phyloP scores from a whole-genome alignment of 2,888 invertebrate species.

The Ichneumoninae sp. region DNA sequence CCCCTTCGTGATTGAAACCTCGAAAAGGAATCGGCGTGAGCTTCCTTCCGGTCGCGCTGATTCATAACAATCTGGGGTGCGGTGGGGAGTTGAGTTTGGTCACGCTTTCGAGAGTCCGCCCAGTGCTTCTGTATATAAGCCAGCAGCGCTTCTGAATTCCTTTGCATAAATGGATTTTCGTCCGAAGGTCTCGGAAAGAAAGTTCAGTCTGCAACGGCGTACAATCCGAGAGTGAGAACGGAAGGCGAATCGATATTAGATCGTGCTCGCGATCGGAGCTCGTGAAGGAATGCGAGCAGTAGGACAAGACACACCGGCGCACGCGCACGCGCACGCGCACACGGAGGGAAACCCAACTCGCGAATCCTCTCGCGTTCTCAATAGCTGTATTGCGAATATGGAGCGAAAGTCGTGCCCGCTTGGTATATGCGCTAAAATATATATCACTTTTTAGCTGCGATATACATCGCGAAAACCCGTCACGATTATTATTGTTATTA shows the following conservation, averaged over 20 bases:
- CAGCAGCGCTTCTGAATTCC: slow-evolving; percentile 22
- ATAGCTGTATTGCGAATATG: slow-evolving; percentile 61
- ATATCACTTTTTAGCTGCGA: slow-evolving; percentile 28
- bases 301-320: slow-evolving; percentile 63
- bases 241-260: slow-evolving; percentile 66
- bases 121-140: slow-evolving; percentile 1
- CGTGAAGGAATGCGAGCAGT: slow-evolving; percentile 71
- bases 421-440: slow-evolving; percentile 22
- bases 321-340: slow-evolving; percentile 2
- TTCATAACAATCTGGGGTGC: slow-evolving; percentile 50
- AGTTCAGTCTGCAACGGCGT: slow-evolving; percentile 19
- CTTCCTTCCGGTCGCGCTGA: slow-evolving; percentile 64
- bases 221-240: slow-evolving; percentile 53
- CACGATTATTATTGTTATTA: slow-evolving; percentile 17
- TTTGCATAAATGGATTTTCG: slow-evolving; percentile 43
- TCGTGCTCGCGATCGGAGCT: slow-evolving; percentile 49
- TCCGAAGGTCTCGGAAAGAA: slow-evolving; percentile 36
- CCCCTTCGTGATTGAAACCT: slow-evolving; percentile 3
- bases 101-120: slow-evolving; percentile 62
- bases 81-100: slow-evolving; percentile 26
- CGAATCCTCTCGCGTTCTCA: slow-evolving; percentile 64
- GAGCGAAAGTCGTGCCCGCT: slow-evolving; percentile 61
- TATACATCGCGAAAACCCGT: slow-evolving; percentile 25
- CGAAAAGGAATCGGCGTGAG: slow-evolving; percentile 31
- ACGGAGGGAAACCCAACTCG: slow-evolving; percentile 22